Conservation (phyloP, 1,140 invertebrate genomes). For the Drosophila bipectinata region DNA sequence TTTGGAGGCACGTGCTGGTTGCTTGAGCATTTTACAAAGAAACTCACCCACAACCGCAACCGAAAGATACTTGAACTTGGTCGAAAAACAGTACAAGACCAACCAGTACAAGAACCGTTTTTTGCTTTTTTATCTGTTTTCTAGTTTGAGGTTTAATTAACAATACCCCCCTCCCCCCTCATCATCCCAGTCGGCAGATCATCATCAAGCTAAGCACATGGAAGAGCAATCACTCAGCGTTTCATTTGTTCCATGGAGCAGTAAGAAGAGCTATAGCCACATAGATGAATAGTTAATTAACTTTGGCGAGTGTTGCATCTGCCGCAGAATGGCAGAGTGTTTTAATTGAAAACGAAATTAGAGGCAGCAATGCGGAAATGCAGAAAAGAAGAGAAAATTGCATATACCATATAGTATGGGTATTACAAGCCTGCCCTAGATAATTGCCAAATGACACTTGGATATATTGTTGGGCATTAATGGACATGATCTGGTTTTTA, state of each 20-base stretch:
- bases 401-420: background rate
- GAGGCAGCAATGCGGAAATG: conserved; percentile 64
- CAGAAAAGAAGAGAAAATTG: conserved; percentile 13
- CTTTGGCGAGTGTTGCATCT: conserved; percentile 62
- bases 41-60: conserved; percentile 39
- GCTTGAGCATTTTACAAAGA: conserved; percentile 35
- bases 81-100: conserved; percentile 36
- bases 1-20: conserved; percentile 56
- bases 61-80: conserved; percentile 70
- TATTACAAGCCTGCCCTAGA: conserved; percentile 18
- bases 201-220: conserved; percentile 24
- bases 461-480: conserved; percentile 25
- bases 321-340: conserved; percentile 26
- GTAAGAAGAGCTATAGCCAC: conserved; percentile 4
- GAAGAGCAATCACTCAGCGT: conserved; percentile 62
- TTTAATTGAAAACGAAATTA: conserved; percentile 76
- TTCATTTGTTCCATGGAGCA: conserved; percentile 39
- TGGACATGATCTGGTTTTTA: conserved; percentile 36
- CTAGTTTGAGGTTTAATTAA: conserved; percentile 62
- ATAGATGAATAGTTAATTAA: conserved; percentile 73
- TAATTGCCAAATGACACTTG: conserved; percentile 45
- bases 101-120: conserved; percentile 41
- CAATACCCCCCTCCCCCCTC: conserved; percentile 27
- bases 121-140: conserved; percentile 35
- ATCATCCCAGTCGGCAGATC: background rate